Evolutionary conservation across 2,797 vertebrate genomes (phyloP), one percentile per base, ranked within the genome.

Genomic region (Acanthopagrus latus): DNA sequence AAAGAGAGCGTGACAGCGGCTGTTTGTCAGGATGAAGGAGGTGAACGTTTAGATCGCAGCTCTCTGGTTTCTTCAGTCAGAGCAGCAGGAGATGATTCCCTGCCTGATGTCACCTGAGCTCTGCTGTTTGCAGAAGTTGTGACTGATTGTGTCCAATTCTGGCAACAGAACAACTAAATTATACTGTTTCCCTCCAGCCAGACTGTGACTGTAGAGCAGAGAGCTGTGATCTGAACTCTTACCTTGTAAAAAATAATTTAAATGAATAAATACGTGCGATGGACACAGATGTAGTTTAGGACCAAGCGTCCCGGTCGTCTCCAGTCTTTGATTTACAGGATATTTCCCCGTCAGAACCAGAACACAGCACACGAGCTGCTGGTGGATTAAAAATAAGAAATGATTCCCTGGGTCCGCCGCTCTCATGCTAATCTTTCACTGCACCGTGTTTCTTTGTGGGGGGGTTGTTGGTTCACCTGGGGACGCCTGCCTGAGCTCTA

Each of bases 381-480:
- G 27, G 64, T 71, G 47, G 33, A 56, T 4, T 13, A 9, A 73
- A 57, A 54, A 76, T 51, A 65, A 52, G 69, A 74, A 10, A 0
- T 10, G 47, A 75, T 85, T 75, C 64, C 64, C 48, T 3, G 0
- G 33, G 20, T 76, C 57, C 67, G 46, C 63, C 0, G 29, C 58
- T 70, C 62, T 83, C 66, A 48, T 46, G 65, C 63, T 69, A 41
- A 77, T 62, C 20, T 64, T 72, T 46, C 50, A 11, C 64, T 44
- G 66, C 79, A 63, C 56, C 5, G 6, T 23, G 74, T 50, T 81
- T 65, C 72, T 33, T 33, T n/a, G n/a, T 4, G 27, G 29, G 29
- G 23, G 48, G 29, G 51, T 71, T 77, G 69, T 78, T 67, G 3
- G 27, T 62, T 47, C 18, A 25, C 74, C 64, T 59, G 66, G 73